Conservation (phyloP, 2,113 vertebrate species). For the Plecturocebus donacophilus region DNA sequence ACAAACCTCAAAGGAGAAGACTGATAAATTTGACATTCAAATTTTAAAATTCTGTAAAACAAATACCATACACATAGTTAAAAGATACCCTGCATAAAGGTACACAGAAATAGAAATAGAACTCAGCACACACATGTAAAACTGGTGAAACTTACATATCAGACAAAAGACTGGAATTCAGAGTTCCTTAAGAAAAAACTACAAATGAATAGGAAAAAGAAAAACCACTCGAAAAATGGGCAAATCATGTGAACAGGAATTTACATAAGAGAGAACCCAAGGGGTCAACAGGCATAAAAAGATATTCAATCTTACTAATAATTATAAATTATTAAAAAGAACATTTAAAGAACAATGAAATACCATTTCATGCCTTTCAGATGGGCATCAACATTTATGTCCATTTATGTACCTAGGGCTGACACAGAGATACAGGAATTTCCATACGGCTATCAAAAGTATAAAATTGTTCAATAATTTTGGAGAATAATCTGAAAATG, state of each 20-base stretch:
- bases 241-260: neutral
- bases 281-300: neutral
- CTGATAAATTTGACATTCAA: neutral
- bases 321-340: neutral
- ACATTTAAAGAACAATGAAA: neutral
- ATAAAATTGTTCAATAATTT: neutral
- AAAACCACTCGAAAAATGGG: neutral
- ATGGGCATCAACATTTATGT: neutral
- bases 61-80: neutral
- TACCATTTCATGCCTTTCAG: neutral
- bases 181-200: neutral
- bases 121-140: neutral
- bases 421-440: neutral
- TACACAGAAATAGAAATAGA: neutral
- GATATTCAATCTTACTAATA: neutral
- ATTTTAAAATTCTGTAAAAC: neutral
- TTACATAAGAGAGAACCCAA: neutral
- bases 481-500: neutral
- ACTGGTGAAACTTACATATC: neutral
- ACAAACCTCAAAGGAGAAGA: neutral
- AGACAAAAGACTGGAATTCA: constrained; percentile 11
- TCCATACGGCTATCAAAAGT: neutral
- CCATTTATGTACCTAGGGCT: neutral
- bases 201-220: neutral
- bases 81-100: neutral